phyloP scores from a whole-genome alignment of 2,113 vertebrate genomes.

The Seriola aureovittata region DNA sequence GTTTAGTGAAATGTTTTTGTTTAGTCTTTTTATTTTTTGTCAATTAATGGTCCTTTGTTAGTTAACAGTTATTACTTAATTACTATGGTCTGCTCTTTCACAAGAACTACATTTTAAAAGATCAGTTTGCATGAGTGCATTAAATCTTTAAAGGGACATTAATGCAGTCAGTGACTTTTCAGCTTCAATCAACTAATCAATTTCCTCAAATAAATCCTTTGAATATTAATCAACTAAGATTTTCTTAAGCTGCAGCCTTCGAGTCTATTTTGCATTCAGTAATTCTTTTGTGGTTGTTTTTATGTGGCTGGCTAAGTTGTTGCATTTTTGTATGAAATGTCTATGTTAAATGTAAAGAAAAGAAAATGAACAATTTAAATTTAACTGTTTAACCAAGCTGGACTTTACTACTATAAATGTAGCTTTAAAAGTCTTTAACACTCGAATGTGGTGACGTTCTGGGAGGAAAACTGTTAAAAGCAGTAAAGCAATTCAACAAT shows the following conservation, averaged over 20 bases:
- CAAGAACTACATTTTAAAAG: neutral
- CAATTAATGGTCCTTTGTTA: neutral
- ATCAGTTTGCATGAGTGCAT: neutral
- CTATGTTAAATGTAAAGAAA: neutral
- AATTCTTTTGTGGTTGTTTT: neutral
- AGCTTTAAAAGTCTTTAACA: neutral
- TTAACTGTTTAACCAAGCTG: neutral
- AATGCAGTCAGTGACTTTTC: neutral
- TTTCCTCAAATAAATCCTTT: slow-evolving; percentile 4
- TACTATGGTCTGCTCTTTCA: neutral
- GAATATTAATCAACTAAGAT: neutral
- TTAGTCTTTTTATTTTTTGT: no score
- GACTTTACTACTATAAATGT: neutral
- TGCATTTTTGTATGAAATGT: neutral
- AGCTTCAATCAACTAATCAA: neutral
- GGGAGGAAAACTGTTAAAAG: slow-evolving; percentile 31
- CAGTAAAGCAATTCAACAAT: slow-evolving; percentile 4
- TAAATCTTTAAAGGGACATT: neutral
- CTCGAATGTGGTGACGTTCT: neutral
- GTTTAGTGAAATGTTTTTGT: neutral
- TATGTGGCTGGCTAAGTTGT: neutral
- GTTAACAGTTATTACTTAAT: neutral
- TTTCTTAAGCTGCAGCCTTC: neutral
- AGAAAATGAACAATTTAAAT: no score
- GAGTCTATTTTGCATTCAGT: neutral